These are phyloP conservation scores for Chaetogeoica ovagalla DNA, from an alignment of 2,888 invertebrate genomes.

Conservation along the genomic window DNA sequence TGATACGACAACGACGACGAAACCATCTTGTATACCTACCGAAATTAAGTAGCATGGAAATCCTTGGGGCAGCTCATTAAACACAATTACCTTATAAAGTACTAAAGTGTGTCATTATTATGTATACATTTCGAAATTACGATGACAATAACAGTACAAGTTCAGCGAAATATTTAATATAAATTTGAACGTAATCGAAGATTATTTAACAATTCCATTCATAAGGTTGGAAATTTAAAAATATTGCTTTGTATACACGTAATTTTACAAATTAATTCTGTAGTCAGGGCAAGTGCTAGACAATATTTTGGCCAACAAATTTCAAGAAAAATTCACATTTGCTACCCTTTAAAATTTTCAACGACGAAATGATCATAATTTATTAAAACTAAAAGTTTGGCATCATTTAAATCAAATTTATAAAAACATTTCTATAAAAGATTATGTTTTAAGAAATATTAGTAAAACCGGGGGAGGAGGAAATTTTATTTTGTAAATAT, in stretches of 20 bases:
- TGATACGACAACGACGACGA: conserved; percentile 27
- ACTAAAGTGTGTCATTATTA: conserved; percentile 51
- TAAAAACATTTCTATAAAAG: neutral
- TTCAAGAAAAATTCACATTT: too few relatives aligned
- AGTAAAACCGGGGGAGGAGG: neutral
- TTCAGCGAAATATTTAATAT: conserved; percentile 33
- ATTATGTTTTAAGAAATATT: neutral
- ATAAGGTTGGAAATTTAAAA: neutral
- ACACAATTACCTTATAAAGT: conserved; percentile 47
- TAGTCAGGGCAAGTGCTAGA: too few relatives aligned
- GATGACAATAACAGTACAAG: conserved; percentile 47
- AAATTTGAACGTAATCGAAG: conserved; percentile 13
- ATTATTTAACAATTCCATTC: neutral
- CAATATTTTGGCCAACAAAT: too few relatives aligned
- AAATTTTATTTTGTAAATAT: neutral
- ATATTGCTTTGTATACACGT: neutral
- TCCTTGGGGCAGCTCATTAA: conserved; percentile 49
- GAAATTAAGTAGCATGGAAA: conserved; percentile 31
- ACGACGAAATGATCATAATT: too few relatives aligned
- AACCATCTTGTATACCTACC: conserved; percentile 44
- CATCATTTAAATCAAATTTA: too few relatives aligned
- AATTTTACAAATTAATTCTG: neutral
- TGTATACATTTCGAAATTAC: conserved; percentile 37
- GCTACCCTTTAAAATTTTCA: too few relatives aligned
- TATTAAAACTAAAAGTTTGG: too few relatives aligned